A percentile compares a stretch with the other conserved stretches of the same genome.
phyloP scores from a whole-genome alignment of 2,797 vertebrate species.

The Tragelaphus oryx region DNA sequence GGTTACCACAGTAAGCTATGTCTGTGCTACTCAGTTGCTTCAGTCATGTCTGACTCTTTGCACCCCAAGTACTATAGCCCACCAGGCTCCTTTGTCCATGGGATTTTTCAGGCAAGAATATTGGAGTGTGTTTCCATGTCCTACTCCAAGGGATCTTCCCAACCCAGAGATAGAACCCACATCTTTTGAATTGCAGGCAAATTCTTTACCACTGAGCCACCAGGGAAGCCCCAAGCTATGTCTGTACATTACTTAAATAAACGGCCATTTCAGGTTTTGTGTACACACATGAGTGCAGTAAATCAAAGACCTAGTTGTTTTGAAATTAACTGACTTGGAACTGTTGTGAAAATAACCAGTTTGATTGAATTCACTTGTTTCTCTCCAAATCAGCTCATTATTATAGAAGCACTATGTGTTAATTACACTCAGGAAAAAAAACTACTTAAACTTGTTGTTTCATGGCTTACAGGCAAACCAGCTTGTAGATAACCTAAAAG shows the following conservation, averaged over 20 bases:
- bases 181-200: neutral
- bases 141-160: neutral
- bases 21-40: neutral
- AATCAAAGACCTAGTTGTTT: conserved; percentile 37
- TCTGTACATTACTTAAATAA: neutral
- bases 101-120: neutral
- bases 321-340: conserved; percentile 31
- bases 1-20: neutral
- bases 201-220: neutral
- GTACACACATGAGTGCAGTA: neutral
- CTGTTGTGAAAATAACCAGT: conserved; percentile 43
- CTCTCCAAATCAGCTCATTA: conserved; percentile 41
- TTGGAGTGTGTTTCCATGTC: neutral
- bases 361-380: conserved; percentile 40
- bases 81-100: neutral
- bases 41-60: neutral
- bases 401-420: conserved; percentile 48
- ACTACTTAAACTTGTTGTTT: conserved; percentile 43
- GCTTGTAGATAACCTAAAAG: conserved; percentile 51
- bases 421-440: conserved; percentile 31
- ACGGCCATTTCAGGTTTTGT: neutral
- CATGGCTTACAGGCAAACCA: conserved; percentile 34
- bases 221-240: neutral
- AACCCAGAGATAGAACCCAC: neutral
- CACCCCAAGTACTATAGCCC: neutral